Percentiles rank a stretch among this genome's conserved stretches.
These are phyloP conservation scores for Chloroceryle amazona DNA, from an alignment of 2,797 vertebrate species.

Conservation along the genomic window DNA sequence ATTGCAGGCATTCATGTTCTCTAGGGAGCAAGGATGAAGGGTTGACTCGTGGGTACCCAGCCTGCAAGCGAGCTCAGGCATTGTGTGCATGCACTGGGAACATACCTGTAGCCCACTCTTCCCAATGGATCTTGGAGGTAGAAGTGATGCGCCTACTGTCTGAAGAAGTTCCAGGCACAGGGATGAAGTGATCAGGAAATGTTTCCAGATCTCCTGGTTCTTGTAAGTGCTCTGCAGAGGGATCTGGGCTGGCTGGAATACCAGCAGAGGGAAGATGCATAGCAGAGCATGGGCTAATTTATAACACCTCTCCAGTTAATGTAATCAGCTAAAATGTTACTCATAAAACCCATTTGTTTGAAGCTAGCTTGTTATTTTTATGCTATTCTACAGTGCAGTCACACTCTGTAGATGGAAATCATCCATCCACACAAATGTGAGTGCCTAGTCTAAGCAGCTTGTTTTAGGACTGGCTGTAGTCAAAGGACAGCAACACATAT, in stretches of 20 bases:
- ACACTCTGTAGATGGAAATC: neutral
- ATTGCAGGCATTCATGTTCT: neutral
- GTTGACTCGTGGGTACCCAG: fast-evolving
- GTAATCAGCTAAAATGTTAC: neutral
- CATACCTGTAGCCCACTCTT: neutral
- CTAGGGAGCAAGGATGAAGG: neutral
- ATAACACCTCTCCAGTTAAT: neutral
- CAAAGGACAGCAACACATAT: neutral
- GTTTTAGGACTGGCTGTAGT: neutral
- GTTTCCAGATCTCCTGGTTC: neutral
- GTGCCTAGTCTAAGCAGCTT: neutral
- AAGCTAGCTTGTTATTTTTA: neutral
- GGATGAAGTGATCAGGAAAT: neutral
- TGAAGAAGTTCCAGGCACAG: neutral
- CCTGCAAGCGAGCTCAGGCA: neutral
- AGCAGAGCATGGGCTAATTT: neutral
- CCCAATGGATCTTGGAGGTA: neutral
- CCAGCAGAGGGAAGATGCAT: fast-evolving
- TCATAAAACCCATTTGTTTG: neutral
- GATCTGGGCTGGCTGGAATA: neutral
- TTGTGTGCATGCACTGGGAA: fast-evolving
- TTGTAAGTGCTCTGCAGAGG: neutral
- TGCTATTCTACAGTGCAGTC: neutral
- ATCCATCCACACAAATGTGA: neutral
- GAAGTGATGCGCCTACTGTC: neutral